A percentile compares a stretch with the other conserved stretches of the same genome.
phyloP scores from a whole-genome alignment of 1,140 invertebrate species.

The Dendroctonus valens region DNA sequence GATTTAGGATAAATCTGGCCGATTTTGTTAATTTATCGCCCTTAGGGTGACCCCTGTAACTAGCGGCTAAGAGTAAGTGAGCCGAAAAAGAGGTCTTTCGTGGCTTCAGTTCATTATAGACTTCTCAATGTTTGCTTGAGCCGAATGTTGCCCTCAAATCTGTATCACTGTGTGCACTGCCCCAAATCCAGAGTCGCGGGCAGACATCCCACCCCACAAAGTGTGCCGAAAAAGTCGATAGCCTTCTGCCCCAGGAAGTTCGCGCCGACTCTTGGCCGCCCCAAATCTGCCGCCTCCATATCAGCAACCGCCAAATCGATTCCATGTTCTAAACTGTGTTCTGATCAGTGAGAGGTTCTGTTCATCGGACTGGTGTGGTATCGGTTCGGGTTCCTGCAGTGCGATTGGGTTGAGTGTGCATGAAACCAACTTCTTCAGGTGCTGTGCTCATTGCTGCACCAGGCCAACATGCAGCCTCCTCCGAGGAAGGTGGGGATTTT shows the following conservation, averaged over 20 bases:
- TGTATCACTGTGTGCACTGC: too few relatives aligned
- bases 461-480: conserved; percentile 64
- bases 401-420: conserved; percentile 16
- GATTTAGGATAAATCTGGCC: too few relatives aligned
- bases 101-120: too few relatives aligned
- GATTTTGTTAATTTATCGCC: too few relatives aligned
- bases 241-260: conserved; percentile 4
- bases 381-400: conserved; percentile 11
- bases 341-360: conserved; percentile 13
- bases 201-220: too few relatives aligned
- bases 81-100: too few relatives aligned
- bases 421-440: conserved; percentile 11
- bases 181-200: too few relatives aligned
- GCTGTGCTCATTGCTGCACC: conserved; percentile 7
- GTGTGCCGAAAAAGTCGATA: conserved; percentile 20
- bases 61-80: too few relatives aligned
- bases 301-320: conserved; percentile 18
- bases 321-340: conserved; percentile 14
- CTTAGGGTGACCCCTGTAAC: too few relatives aligned
- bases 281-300: conserved; percentile 24
- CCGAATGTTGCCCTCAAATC: too few relatives aligned
- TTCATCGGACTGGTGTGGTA: neutral
- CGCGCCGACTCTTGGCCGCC: conserved; percentile 19
- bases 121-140: too few relatives aligned
- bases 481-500: conserved; percentile 66